Conservation (phyloP, 2,797 vertebrate genomes). For the Eremophila alpestris region DNA sequence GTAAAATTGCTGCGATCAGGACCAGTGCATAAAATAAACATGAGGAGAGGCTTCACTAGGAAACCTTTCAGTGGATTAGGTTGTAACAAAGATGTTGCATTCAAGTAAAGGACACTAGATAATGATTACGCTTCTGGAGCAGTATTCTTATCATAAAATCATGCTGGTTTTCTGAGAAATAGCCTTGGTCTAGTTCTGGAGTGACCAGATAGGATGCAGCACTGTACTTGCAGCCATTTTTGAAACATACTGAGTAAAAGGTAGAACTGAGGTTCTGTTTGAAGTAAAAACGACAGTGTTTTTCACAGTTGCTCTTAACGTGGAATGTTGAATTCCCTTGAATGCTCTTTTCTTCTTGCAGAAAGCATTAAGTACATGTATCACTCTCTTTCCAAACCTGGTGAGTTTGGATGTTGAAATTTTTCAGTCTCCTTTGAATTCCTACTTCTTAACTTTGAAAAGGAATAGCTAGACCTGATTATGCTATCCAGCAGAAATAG, state of each 20-base stretch:
- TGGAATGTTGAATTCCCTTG: background rate
- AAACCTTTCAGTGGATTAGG: constrained; percentile 49
- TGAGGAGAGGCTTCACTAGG: constrained; percentile 36
- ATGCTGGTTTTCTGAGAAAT: background rate
- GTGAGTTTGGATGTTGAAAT: background rate
- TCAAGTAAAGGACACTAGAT: background rate
- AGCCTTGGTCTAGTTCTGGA: background rate
- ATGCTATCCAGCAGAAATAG: background rate
- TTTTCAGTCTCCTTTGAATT: background rate
- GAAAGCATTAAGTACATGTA: background rate
- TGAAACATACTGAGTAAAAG: background rate
- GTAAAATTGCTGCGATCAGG: constrained; percentile 41
- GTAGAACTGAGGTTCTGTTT: background rate
- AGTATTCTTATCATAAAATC: background rate
- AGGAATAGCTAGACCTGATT: background rate
- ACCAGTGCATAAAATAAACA: constrained; percentile 58
- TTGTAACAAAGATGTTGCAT: constrained; percentile 1
- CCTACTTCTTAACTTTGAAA: background rate
- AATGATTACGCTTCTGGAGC: background rate
- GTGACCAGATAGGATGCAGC: background rate
- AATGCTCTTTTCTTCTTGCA: background rate
- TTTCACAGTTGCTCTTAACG: background rate
- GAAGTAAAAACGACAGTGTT: background rate
- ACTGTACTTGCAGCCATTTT: background rate
- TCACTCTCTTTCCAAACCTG: background rate